phyloP scores from a whole-genome alignment of 1,140 invertebrate genomes.

The Radopholus similis region DNA sequence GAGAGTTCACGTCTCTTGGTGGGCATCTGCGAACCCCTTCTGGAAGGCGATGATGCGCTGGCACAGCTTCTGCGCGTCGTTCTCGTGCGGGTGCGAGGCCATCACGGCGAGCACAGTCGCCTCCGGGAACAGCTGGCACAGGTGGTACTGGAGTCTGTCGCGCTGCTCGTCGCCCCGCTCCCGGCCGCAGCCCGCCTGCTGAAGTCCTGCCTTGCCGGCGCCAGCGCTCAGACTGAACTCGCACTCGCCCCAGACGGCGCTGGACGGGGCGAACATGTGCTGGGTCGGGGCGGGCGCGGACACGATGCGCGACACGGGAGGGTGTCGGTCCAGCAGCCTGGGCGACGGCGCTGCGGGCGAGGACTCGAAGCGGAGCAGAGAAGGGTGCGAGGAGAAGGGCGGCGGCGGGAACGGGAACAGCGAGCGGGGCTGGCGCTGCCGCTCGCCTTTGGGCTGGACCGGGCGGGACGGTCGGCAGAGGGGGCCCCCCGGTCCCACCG shows the following conservation, averaged over 20 bases:
- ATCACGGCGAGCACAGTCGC: slow-evolving; percentile 46
- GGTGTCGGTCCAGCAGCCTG: neutral
- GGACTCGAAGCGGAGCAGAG: slow-evolving; percentile 5
- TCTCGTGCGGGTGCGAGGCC: slow-evolving; percentile 49
- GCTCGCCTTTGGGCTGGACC: too few relatives aligned
- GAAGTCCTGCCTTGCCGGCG: neutral
- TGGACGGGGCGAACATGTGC: neutral
- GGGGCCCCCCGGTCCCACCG: too few relatives aligned
- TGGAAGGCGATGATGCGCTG: slow-evolving; percentile 48
- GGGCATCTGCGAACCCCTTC: slow-evolving; percentile 27
- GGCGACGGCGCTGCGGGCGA: neutral
- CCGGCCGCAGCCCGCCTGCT: neutral
- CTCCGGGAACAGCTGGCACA: slow-evolving; percentile 47
- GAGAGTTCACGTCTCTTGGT: neutral
- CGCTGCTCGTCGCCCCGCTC: slow-evolving; percentile 32
- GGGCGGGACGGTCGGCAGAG: too few relatives aligned
- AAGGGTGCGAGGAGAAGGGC: neutral
- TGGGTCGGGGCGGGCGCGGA: neutral
- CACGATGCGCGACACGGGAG: neutral
- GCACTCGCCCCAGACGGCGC: slow-evolving; percentile 15
- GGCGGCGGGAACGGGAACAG: neutral
- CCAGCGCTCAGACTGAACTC: slow-evolving; percentile 9
- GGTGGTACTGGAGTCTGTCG: slow-evolving; percentile 34
- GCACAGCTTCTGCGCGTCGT: slow-evolving; percentile 46
- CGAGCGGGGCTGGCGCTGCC: neutral